Conservation (phyloP, 2,113 vertebrate species). For the Phalacrocorax aristotelis region DNA sequence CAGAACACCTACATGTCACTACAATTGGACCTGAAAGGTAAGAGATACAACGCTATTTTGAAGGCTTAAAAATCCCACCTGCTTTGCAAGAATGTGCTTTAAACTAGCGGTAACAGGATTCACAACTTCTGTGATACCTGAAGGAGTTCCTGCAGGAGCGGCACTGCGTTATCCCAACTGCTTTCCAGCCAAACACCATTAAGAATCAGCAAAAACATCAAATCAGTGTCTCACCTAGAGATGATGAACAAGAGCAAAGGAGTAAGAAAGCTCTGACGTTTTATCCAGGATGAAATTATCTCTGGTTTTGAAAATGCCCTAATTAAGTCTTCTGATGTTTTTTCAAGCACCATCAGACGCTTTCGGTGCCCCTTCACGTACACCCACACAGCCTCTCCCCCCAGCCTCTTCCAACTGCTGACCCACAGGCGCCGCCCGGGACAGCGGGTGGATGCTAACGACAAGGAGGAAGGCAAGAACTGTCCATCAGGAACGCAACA, state of each 20-base stretch:
- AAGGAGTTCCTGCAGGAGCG: background rate
- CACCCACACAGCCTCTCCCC: too few species aligned
- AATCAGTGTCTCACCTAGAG: background rate
- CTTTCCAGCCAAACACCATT: background rate
- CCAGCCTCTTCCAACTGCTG: rapidly evolving
- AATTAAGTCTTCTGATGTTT: background rate
- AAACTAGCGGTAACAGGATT: background rate
- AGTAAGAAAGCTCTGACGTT: too few species aligned
- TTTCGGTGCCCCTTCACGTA: rapidly evolving
- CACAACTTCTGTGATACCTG: background rate
- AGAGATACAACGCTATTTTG: background rate
- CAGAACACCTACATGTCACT: background rate
- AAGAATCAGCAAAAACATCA: background rate
- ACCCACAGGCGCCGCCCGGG: too few species aligned
- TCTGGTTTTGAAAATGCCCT: background rate
- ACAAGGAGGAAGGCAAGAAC: background rate
- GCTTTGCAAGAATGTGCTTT: background rate
- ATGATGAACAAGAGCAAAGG: background rate
- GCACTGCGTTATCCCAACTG: background rate
- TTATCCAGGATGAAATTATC: background rate
- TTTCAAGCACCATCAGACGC: background rate
- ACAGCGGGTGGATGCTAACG: rapidly evolving
- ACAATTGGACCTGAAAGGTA: background rate
- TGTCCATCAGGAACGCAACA: background rate
- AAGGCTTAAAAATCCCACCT: background rate